Percentiles rank a stretch among this genome's conserved stretches.
These are phyloP conservation scores for Ceraclea dissimilis DNA, from an alignment of 2,888 invertebrate genomes.

Conservation along the genomic window DNA sequence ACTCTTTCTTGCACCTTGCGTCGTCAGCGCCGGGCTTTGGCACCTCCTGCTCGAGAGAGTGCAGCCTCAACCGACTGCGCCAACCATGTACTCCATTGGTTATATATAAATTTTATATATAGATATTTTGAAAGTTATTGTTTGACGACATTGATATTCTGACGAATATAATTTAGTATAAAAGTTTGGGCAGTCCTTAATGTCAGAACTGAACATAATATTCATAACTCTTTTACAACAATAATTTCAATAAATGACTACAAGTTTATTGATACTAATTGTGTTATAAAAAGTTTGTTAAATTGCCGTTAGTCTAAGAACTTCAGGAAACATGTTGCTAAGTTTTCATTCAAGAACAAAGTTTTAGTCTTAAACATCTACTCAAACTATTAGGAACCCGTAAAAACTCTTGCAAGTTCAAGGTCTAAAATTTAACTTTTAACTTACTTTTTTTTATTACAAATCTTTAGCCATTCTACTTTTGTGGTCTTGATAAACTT, in stretches of 20 bases:
- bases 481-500: constrained; percentile 37
- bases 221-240: too few species aligned
- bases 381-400: constrained; percentile 46
- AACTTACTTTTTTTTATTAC: constrained; percentile 47
- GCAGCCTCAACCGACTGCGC: too few species aligned
- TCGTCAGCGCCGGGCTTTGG: too few species aligned
- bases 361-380: constrained; percentile 34
- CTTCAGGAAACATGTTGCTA: not conserved
- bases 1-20: too few species aligned
- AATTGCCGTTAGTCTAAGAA: not conserved
- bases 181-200: too few species aligned
- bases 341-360: constrained; percentile 7
- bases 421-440: constrained; percentile 55
- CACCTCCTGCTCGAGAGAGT: too few species aligned
- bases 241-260: not conserved
- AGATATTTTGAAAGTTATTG: too few species aligned
- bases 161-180: too few species aligned
- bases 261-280: not conserved
- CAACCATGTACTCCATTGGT: too few species aligned
- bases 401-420: constrained; percentile 46
- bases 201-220: too few species aligned
- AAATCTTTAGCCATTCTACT: constrained; percentile 42
- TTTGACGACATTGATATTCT: too few species aligned
- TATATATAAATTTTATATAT: too few species aligned
- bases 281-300: not conserved